Base-by-base conservation (phyloP, 2,113 vertebrate species). In the Melanocharis versteri region DNA sequence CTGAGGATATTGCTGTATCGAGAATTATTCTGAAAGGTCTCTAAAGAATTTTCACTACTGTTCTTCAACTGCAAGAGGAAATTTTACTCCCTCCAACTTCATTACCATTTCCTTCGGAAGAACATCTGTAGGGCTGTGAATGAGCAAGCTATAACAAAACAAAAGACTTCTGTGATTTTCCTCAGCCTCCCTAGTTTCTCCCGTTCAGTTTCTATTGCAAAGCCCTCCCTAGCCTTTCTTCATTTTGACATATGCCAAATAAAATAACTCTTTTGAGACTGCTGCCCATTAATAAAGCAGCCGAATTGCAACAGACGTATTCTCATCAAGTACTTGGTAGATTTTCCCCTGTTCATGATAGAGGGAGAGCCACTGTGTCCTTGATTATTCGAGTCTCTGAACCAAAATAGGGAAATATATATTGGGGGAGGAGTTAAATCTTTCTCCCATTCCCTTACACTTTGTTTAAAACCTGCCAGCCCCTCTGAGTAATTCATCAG, bases 141-240 rank as follows among this genome's bases (percentile, higher is more conserved):
- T 89, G 73, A 91, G 44, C 22, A 3, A 94, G 80, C 61, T 88
- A 0, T 92, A 92, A 73, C 40, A 42, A 93, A 91, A 47, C 56
- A 85, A 89, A 73, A 80, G 21, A 64, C 69, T 68, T 53, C 10
- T 22, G 17, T 90, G 85, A 18, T 79, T 64, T 53, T 96, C 42
- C 39, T 92, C 58, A 11, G 1, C 47, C 24, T 95, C 69, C 26
- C 51, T 83, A 71, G 64, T 87, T 92, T 71, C 58, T 95, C 45
- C 45, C 45, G 7, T 92, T 95, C 47, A 3, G 23, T 79, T 93
- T 87, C 85, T 79, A 5, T 94, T 81, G 35, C 80, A 90, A 94
- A 93, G 88, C 95, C 95, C 90, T 97, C 80, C 93, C 88, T 92
- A 90, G 93, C 94, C 91, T 96, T 95, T 95, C 91, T 96, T 97